phyloP scores from a whole-genome alignment of 1,140 invertebrate genomes.

The Oppia nitens region DNA sequence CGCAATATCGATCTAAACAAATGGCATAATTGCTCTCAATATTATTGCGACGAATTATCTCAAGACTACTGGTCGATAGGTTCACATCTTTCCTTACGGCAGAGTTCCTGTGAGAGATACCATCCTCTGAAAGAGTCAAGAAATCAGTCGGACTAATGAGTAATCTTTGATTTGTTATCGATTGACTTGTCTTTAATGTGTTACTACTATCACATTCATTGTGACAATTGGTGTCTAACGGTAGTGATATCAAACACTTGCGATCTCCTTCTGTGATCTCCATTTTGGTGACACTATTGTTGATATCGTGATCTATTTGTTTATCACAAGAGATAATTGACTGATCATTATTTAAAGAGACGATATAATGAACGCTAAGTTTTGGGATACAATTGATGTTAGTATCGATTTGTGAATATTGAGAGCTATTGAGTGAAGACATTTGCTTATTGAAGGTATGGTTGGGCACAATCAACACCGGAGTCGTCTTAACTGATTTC shows the following conservation, averaged over 20 bases:
- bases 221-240: not conserved
- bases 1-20: constrained; percentile 13
- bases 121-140: constrained; percentile 6
- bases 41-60: constrained; percentile 4
- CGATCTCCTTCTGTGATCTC: not conserved
- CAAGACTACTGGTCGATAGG: constrained; percentile 6
- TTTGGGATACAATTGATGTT: not conserved
- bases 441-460: not conserved
- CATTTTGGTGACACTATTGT: not conserved
- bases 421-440: not conserved
- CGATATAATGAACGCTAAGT: not conserved
- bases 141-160: constrained; percentile 13
- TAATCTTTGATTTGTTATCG: constrained; percentile 2
- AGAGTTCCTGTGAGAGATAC: not conserved
- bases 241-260: not conserved
- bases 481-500: not conserved
- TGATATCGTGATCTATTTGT: not conserved
- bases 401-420: not conserved
- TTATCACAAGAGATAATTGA: not conserved
- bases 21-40: not conserved
- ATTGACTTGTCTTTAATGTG: not conserved
- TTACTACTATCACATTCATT: not conserved
- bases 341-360: not conserved
- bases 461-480: not conserved
- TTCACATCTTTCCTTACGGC: constrained; percentile 13